Percentiles rank a stretch among this genome's conserved stretches.
Evolutionary conservation across 1,140 invertebrate species (phyloP).

Genomic region (Neelides sp.): DNA sequence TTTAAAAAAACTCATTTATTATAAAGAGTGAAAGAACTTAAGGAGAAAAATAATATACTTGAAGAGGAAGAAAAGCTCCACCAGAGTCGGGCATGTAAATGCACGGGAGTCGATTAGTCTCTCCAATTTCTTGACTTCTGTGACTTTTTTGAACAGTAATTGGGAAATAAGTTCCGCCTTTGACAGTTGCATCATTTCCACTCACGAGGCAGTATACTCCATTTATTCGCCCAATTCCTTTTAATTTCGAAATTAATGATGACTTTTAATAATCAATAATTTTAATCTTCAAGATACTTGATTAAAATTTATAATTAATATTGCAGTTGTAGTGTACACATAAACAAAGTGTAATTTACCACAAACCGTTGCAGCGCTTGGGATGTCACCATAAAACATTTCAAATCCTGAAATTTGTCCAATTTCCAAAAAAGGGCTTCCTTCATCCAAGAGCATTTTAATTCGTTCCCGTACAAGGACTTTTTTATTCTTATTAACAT

Average conservation of each 20-base stretch:
- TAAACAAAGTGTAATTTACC: constrained; percentile 14
- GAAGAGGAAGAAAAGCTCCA: constrained; percentile 47
- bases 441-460: constrained; percentile 44
- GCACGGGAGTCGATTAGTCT: constrained; percentile 44
- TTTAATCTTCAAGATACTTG: not conserved
- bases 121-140: constrained; percentile 51
- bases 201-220: constrained; percentile 45
- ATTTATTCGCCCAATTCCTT: constrained; percentile 48
- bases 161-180: constrained; percentile 53
- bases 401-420: constrained; percentile 50
- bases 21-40: not conserved
- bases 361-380: constrained; percentile 41
- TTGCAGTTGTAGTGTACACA: not conserved
- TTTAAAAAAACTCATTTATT: constrained; percentile 2
- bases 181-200: constrained; percentile 57
- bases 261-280: not conserved
- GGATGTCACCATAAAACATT: constrained; percentile 49
- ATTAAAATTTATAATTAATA: not conserved
- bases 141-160: constrained; percentile 55
- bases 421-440: constrained; percentile 50
- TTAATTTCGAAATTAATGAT: constrained; percentile 20
- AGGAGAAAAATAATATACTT: constrained; percentile 17
- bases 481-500: constrained; percentile 42
- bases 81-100: constrained; percentile 52
- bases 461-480: constrained; percentile 50